A percentile compares a stretch with the other conserved stretches of the same genome.
Conservation (phyloP, 2,888 invertebrate genomes). For the Empis stercorea region DNA sequence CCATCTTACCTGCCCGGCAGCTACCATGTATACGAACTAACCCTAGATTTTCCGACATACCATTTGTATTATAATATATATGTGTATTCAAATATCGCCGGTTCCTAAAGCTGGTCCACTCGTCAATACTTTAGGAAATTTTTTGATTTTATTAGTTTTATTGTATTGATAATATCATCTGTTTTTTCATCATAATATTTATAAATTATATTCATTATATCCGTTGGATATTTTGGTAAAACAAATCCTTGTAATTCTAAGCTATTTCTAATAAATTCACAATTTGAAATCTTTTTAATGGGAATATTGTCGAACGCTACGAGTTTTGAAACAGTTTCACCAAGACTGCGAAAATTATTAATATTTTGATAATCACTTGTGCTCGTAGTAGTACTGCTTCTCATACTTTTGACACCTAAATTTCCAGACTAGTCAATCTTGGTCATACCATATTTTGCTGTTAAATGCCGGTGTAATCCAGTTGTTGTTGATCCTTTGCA, state of each 20-base stretch:
- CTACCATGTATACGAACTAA: slow-evolving; percentile 1
- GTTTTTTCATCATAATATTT: not conserved
- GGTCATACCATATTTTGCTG: too few species aligned
- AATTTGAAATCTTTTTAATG: not conserved
- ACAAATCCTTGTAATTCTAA: not conserved
- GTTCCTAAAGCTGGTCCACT: not conserved
- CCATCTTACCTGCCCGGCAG: slow-evolving; percentile 1
- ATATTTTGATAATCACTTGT: too few species aligned
- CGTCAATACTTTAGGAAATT: not conserved
- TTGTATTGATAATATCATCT: not conserved
- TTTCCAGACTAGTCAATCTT: too few species aligned
- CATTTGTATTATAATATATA: not conserved
- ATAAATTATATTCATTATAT: slow-evolving; percentile 2
- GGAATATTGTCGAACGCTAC: not conserved
- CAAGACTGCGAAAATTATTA: not conserved
- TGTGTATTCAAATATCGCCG: slow-evolving; percentile 1
- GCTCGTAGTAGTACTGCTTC: too few species aligned
- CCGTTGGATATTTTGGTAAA: slow-evolving; percentile 1
- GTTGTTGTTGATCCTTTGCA: not conserved
- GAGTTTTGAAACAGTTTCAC: not conserved
- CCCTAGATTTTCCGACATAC: not conserved
- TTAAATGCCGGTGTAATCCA: not conserved
- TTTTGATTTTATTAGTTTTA: not conserved
- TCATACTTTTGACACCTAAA: too few species aligned
- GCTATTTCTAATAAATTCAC: slow-evolving; percentile 1